Evolutionary conservation across 2,113 vertebrate species (phyloP), one percentile per base, ranked within the genome.

Genomic region (Leiothrix lutea): DNA sequence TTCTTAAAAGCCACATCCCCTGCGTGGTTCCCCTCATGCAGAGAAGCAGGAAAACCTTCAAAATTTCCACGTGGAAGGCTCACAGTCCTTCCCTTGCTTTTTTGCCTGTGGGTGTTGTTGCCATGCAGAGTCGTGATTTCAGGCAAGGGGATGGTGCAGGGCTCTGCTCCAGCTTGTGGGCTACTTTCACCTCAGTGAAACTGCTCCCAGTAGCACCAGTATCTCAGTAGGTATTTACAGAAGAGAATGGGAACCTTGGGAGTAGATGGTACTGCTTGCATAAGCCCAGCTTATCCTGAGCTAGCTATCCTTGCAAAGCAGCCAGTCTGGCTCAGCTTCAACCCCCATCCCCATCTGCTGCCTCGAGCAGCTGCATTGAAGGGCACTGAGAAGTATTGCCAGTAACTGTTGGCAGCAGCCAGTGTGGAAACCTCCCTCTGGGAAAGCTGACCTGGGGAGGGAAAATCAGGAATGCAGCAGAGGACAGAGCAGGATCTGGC

Each of bases 341-440:
- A 5, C 48, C 92, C 74, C 53, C 84, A 22, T 88, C 91, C 84
- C 92, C 93, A 92, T 92, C 96, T 95, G 93, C 91, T 89, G 86
- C 78, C 91, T 94, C 17, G 40, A 92, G 92, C 94, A 95, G 94
- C 95, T 96, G 96, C 61, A 48, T 16, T 94, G 93, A 95, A 95
- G 94, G 94, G 94, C 96, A 95, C 33, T 0, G 45, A 86, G 80
- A 94, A 81, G 73, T 94, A 74, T 14, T 96, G 92, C 96, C 94
- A 95, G 91, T 31, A 92, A 79, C 69, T 86, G 62, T 87, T 96
- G 80, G 89, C 95, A 94, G 86, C 53, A 95, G 61, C 72, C 80
- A 24, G 89, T 6, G 26, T 75, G 65, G 77, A 94, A 95, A 92
- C 50, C 83, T 95, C 64, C 89, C 91, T 60, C 64, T 3, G 11